Conservation (phyloP, 2,888 invertebrate species). For the Lumbricus terrestris region DNA sequence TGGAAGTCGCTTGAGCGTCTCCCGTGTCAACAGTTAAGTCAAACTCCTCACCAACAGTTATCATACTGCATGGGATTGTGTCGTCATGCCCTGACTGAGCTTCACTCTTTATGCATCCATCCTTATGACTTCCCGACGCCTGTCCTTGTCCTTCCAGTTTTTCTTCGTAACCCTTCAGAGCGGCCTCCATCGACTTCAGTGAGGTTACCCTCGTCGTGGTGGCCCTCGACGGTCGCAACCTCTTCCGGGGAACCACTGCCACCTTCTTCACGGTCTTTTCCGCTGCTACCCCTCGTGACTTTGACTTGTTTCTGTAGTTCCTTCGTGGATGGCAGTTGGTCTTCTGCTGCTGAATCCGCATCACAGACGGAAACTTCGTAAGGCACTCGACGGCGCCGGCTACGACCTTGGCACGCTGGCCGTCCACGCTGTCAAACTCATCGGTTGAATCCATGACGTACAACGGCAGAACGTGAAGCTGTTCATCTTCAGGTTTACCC, state of each 20-base stretch:
- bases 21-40: not conserved
- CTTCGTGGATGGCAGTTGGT: not conserved
- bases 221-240: not conserved
- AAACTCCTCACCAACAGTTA: not conserved
- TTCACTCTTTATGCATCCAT: not conserved
- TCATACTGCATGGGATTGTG: not conserved
- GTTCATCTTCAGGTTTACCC: constrained; percentile 78
- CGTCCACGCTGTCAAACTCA: constrained; percentile 81
- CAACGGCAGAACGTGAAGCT: constrained; percentile 86
- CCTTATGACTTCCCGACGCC: not conserved
- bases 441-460: constrained; percentile 84
- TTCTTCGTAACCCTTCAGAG: not conserved
- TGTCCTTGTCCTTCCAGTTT: not conserved
- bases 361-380: constrained; percentile 80
- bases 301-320: not conserved
- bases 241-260: not conserved
- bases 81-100: not conserved
- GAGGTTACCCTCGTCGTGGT: not conserved
- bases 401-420: constrained; percentile 63
- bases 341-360: constrained; percentile 69
- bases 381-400: constrained; percentile 52
- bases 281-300: not conserved
- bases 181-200: not conserved
- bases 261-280: constrained; percentile 5
- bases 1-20: not conserved